Base-by-base conservation (phyloP, 2,888 invertebrate genomes). In the Sarcophaga rosellei region DNA sequence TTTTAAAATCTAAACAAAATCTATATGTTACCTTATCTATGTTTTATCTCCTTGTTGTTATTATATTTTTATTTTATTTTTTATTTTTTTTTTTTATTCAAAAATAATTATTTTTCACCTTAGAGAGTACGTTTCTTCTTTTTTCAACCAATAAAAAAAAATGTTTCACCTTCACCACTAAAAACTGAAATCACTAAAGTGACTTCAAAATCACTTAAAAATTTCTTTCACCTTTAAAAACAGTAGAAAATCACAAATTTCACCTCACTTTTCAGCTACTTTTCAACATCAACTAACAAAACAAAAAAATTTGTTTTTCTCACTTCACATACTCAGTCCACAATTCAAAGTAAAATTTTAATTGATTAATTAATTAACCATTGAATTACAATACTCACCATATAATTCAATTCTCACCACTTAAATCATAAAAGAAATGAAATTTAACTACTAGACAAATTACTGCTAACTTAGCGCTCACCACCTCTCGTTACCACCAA, bases 191-290 rank as follows among this genome's bases (percentile, higher is more conserved):
- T 82, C 81, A 85, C 82, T 35, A 62, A 78, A 62, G 85, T 74
- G 83, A 62, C 35, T 75, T 74, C 61, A 44, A 78, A 57, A 61
- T 73, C 82, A 86, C 82, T 63, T 62, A 73, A 81, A 44, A 72
- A 63, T 78, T 63, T 80, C 45, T 77, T 15, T 84, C 86, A 86
- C 86, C 74, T 86, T 81, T 75, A 80, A 68, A 73, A 82, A 86
- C 73, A 75, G 86, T 86, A 86, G 86, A 81, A 78, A 75, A 84
- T 82, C 84, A 86, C 86, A 81, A 86, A 65, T 59, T 72, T 84
- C 86, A 86, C 81, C 57, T 86, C 86, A 86, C 86, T 78, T 83
- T 80, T 81, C 86, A 86, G 78, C 86, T 75, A 86, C 53, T 86
- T 81, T 35, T 86, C 78, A 81, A 84, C 81, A 84, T 75, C 78